A percentile compares a stretch with the other conserved stretches of the same genome.
These are phyloP conservation scores for Aurelia sp. DNA, from an alignment of 30 jellyfish, hydroid and myxozoan genomes.

Conservation along the genomic window DNA sequence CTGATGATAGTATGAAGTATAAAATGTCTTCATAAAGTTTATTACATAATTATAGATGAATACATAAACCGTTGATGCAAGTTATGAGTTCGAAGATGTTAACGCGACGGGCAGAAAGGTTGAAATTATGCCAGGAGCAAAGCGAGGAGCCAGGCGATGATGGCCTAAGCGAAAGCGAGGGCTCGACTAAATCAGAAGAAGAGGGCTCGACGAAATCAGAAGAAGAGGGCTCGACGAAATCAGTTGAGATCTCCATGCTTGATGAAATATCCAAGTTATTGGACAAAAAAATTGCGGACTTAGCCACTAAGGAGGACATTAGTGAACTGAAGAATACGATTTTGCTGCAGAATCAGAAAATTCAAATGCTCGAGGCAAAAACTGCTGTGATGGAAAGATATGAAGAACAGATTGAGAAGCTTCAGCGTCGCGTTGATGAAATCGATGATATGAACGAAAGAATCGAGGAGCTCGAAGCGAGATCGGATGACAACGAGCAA, in stretches of 20 bases:
- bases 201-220: not conserved
- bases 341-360: conserved; percentile 2
- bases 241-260: conserved; percentile 1
- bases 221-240: not conserved
- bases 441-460: conserved; percentile 1
- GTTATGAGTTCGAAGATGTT: conserved; percentile 1
- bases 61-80: not conserved
- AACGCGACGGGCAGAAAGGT: not conserved
- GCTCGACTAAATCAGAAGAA: not conserved
- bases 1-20: conserved; percentile 6
- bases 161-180: conserved; percentile 6
- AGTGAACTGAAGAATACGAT: not conserved
- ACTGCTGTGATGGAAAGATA: conserved; percentile 3
- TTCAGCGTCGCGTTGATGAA: not conserved
- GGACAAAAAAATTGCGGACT: not conserved
- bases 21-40: not conserved
- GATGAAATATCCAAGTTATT: not conserved
- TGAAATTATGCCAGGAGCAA: no score
- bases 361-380: conserved; percentile 7
- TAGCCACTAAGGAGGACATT: conserved; percentile 6
- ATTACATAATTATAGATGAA: not conserved
- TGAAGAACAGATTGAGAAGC: conserved; percentile 1
- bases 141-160: conserved; percentile 1
- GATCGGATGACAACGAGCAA: conserved; percentile 22
- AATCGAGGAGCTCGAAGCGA: not conserved